Conservation (phyloP, 92 coral and sea anemone genomes). For the Meandrina meandrites region DNA sequence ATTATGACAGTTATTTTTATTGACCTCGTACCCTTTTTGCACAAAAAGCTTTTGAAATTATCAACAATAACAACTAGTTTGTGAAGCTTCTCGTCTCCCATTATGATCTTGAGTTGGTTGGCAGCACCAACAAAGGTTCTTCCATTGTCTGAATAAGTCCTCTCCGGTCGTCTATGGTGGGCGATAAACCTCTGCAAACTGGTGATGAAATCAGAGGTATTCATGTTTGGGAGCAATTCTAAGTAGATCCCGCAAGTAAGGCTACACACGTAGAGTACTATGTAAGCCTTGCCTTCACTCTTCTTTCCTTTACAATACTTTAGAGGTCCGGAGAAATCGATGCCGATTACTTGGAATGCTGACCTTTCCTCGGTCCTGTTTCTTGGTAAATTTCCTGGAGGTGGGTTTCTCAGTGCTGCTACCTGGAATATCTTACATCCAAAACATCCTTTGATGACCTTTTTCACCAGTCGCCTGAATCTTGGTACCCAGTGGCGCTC, state of each 20-base stretch:
- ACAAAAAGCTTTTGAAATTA: no score
- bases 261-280: slow-evolving; percentile 2
- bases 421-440: slow-evolving; percentile 33
- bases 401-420: background rate
- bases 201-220: background rate
- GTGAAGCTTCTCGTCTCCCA: no score
- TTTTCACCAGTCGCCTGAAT: slow-evolving; percentile 29
- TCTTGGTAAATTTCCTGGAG: slow-evolving; percentile 29
- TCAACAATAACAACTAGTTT: no score
- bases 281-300: background rate
- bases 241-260: background rate
- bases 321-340: slow-evolving; percentile 1
- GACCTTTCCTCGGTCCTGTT: slow-evolving; percentile 26
- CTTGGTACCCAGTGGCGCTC: slow-evolving; percentile 46
- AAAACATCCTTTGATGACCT: slow-evolving; percentile 13
- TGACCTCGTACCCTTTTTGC: no score
- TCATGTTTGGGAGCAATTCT: background rate
- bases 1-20: no score
- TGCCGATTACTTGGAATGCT: slow-evolving; percentile 1
- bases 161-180: background rate
- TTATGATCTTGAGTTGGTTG: background rate
- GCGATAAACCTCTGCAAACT: background rate
- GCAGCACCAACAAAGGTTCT: background rate
- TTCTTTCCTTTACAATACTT: background rate
- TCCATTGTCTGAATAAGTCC: background rate